Conservation (phyloP, 2,888 invertebrate species). For the Drosophila monieri region DNA sequence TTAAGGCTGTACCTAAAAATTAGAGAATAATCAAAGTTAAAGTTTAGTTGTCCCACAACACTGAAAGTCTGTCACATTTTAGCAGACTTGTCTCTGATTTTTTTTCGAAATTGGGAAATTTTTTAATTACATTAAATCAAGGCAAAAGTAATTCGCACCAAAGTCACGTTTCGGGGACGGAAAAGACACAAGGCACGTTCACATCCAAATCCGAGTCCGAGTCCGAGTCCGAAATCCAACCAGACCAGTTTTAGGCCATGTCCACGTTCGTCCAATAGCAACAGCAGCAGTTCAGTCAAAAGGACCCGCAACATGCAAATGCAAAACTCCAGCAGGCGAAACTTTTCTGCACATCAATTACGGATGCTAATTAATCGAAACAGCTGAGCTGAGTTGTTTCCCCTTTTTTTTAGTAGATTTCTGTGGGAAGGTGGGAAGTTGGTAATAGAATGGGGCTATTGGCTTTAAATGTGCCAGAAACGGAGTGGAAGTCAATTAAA, state of each 20-base stretch:
- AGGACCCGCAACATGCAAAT: conserved; percentile 50
- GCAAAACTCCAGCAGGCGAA: conserved; percentile 68
- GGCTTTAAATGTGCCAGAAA: conserved; percentile 7
- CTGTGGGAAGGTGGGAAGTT: neutral
- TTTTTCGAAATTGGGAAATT: conserved; percentile 57
- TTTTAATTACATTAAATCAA: conserved; percentile 82
- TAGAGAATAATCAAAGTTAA: conserved; percentile 12
- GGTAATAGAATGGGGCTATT: neutral
- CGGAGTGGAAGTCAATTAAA: conserved; percentile 3
- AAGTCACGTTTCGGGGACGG: conserved; percentile 75
- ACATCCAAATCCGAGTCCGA: conserved; percentile 26
- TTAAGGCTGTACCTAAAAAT: conserved; percentile 85
- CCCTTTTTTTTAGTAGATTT: neutral
- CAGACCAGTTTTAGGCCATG: conserved; percentile 32
- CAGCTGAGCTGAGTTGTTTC: conserved; percentile 51
- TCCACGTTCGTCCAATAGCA: conserved; percentile 41
- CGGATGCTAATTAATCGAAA: conserved; percentile 82
- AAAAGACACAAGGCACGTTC: conserved; percentile 61
- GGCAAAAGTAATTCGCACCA: conserved; percentile 77
- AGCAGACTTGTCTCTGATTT: conserved; percentile 40
- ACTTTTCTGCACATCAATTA: conserved; percentile 82
- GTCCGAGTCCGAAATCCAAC: conserved; percentile 10
- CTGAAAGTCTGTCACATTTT: conserved; percentile 43
- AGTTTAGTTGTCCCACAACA: conserved; percentile 9
- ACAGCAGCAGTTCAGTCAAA: conserved; percentile 35